phyloP scores from a whole-genome alignment of 2,113 vertebrate species.

The Urocitellus parryii region DNA sequence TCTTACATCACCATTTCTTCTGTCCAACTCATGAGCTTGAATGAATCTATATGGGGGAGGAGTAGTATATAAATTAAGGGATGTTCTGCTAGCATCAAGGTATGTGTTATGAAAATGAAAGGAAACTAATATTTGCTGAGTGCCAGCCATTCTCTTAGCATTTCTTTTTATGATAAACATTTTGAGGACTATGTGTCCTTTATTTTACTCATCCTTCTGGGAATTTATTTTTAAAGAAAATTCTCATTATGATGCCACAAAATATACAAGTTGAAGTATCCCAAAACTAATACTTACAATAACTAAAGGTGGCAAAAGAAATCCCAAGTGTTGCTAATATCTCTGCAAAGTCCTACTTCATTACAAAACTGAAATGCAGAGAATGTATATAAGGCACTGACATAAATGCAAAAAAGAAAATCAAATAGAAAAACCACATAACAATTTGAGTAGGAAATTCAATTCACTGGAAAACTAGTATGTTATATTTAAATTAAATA shows the following conservation, averaged over 20 bases:
- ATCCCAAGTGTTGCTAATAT: background rate
- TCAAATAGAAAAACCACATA: constrained; percentile 31
- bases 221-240: constrained; percentile 34
- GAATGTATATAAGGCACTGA: background rate
- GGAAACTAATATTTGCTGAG: background rate
- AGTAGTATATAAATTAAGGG: background rate
- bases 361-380: constrained; percentile 11
- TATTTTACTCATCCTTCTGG: background rate
- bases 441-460: background rate
- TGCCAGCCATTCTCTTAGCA: background rate
- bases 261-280: background rate
- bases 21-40: background rate
- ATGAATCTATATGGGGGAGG: too few species aligned
- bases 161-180: background rate
- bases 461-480: background rate
- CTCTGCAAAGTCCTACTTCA: background rate
- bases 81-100: background rate
- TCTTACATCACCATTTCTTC: background rate
- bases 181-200: background rate
- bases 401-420: background rate
- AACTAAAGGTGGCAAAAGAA: background rate
- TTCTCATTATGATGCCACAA: background rate
- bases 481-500: background rate
- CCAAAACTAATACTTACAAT: background rate
- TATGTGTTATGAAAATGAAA: background rate